A percentile compares a stretch with the other conserved stretches of the same genome.
phyloP scores from a whole-genome alignment of 30 jellyfish, hydroid and myxozoan genomes.

The Hydractinia symbiolongicarpus region DNA sequence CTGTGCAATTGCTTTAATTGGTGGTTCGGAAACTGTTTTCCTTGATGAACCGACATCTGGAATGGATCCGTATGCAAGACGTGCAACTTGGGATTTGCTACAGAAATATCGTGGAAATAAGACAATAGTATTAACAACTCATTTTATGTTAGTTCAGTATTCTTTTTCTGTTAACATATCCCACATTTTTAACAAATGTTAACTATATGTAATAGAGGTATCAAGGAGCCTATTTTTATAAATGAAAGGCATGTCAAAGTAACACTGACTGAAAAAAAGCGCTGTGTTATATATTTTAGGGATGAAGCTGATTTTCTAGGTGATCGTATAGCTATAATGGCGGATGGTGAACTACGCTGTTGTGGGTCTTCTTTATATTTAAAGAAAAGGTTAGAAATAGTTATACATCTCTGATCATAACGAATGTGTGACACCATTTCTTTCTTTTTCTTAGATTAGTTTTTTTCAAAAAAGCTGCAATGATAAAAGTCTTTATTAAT shows the following conservation, averaged over 20 bases:
- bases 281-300: slow-evolving; percentile 29
- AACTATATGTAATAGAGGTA: too few relatives aligned
- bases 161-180: background rate
- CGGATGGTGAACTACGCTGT: slow-evolving; percentile 87
- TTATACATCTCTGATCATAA: background rate
- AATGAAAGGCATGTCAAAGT: too few relatives aligned
- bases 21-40: slow-evolving; percentile 85
- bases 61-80: slow-evolving; percentile 95
- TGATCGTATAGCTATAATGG: slow-evolving; percentile 95
- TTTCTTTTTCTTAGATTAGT: too few relatives aligned
- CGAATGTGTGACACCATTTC: too few relatives aligned
- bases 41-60: slow-evolving; percentile 99
- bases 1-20: slow-evolving; percentile 98
- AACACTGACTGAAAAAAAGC: too few relatives aligned
- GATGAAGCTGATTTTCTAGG: slow-evolving; percentile 99
- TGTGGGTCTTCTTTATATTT: slow-evolving; percentile 91
- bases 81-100: slow-evolving; percentile 95
- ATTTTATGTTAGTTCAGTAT: slow-evolving; percentile 66
- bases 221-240: too few relatives aligned
- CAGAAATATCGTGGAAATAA: slow-evolving; percentile 63
- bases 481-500: too few relatives aligned
- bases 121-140: slow-evolving; percentile 88
- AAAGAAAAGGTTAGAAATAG: slow-evolving; percentile 57
- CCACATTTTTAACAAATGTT: too few relatives aligned
- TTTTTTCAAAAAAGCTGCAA: too few relatives aligned